Percentiles rank a stretch among this genome's conserved stretches.
Conservation (phyloP, 2,113 vertebrate species). For the Perca schrenkii region DNA sequence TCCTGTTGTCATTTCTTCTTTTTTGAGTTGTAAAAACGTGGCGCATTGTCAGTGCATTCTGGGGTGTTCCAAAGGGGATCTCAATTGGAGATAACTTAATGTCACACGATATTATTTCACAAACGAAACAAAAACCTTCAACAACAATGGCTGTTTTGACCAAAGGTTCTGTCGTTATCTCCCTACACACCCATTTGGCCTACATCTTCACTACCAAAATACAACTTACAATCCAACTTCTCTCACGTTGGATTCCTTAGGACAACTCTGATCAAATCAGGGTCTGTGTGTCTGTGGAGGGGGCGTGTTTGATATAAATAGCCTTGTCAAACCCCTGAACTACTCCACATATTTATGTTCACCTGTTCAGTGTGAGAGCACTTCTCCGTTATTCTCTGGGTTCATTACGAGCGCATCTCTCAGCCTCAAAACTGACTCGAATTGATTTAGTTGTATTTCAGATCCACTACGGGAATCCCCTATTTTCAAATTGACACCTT, state of each 20-base stretch:
- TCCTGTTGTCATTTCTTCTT: not conserved
- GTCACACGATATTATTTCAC: not conserved
- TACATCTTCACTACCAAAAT: slow-evolving; percentile 23
- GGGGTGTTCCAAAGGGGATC: not conserved
- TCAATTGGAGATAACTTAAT: not conserved
- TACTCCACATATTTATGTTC: slow-evolving; percentile 10
- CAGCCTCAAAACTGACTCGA: not conserved
- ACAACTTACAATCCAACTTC: slow-evolving; percentile 8
- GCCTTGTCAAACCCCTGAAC: not conserved
- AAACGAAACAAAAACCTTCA: not conserved
- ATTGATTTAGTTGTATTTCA: not conserved
- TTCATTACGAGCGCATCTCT: not conserved
- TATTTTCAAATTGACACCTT: not conserved
- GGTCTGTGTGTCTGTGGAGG: slow-evolving; percentile 1
- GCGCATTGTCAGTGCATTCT: not conserved
- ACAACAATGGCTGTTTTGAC: slow-evolving; percentile 33
- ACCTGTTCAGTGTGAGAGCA: slow-evolving; percentile 45
- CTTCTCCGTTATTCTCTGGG: slow-evolving; percentile 35
- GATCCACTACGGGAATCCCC: not conserved
- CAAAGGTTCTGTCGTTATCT: slow-evolving; percentile 52
- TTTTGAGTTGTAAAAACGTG: not conserved
- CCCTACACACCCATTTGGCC: slow-evolving; percentile 40
- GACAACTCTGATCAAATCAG: not conserved
- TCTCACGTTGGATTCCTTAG: not conserved
- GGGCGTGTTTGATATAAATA: slow-evolving; percentile 15